A percentile compares a stretch with the other conserved stretches of the same genome.
Evolutionary conservation across 2,888 invertebrate genomes (phyloP).

Genomic region (Ditylenchus weischeri): DNA sequence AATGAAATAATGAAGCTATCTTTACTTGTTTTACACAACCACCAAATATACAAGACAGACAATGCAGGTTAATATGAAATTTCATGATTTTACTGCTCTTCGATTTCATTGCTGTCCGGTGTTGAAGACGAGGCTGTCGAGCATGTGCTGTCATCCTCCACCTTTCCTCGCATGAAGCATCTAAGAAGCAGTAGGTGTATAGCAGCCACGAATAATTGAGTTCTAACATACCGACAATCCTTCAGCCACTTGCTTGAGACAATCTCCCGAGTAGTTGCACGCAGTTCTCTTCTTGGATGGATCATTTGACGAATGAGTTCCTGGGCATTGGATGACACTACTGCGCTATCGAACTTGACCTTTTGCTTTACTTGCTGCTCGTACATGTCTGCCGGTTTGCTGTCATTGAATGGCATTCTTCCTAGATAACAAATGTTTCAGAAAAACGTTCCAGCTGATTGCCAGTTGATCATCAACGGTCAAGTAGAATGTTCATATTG

Average conservation of each 20-base stretch:
- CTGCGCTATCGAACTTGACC: not conserved
- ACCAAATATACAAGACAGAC: too few relatives aligned
- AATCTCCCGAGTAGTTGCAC: not conserved
- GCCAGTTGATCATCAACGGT: too few relatives aligned
- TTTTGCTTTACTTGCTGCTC: not conserved
- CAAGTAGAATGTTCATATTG: too few relatives aligned
- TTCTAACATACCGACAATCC: not conserved
- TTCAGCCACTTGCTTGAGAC: not conserved
- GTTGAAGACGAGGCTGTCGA: not conserved
- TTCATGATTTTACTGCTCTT: too few relatives aligned
- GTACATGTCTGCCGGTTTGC: not conserved
- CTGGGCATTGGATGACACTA: not conserved
- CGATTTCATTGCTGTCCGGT: too few relatives aligned
- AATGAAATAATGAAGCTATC: too few relatives aligned
- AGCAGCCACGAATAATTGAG: too few relatives aligned
- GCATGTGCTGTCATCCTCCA: not conserved
- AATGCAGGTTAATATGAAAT: too few relatives aligned
- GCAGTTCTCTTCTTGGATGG: constrained; percentile 2
- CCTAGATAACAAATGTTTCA: too few relatives aligned
- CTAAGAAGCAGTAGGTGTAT: not conserved
- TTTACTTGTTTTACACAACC: too few relatives aligned
- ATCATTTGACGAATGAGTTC: not conserved
- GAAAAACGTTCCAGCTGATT: too few relatives aligned
- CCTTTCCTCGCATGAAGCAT: constrained; percentile 6
- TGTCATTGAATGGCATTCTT: constrained; percentile 6